phyloP scores from a whole-genome alignment of 2,888 invertebrate genomes.

The Nudaria mundana region DNA sequence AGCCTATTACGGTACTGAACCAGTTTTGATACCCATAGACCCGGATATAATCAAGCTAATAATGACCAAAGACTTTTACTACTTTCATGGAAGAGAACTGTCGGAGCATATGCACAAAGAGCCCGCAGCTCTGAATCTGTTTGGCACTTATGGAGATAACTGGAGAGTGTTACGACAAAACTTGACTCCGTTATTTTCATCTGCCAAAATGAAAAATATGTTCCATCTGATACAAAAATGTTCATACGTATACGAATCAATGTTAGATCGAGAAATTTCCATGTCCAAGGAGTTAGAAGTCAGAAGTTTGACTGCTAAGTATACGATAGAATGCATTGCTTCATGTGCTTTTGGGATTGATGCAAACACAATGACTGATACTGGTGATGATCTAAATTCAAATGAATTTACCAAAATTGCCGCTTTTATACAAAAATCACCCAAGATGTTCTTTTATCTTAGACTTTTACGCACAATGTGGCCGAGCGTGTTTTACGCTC shows the following conservation, averaged over 20 bases:
- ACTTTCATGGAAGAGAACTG: slow-evolving; percentile 39
- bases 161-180: slow-evolving; percentile 33
- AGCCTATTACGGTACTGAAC: slow-evolving; percentile 42
- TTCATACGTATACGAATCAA: slow-evolving; percentile 14
- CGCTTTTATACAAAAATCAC: slow-evolving; percentile 23
- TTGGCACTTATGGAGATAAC: slow-evolving; percentile 20
- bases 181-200: slow-evolving; percentile 31
- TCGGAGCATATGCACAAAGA: slow-evolving; percentile 30
- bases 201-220: slow-evolving; percentile 34
- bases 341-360: slow-evolving; percentile 43
- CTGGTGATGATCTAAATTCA: slow-evolving; percentile 22
- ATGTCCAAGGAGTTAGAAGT: slow-evolving; percentile 15
- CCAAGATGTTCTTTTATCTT: slow-evolving; percentile 19
- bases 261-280: slow-evolving; percentile 15
- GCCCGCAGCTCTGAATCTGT: slow-evolving; percentile 17
- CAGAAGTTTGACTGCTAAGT: slow-evolving; percentile 11
- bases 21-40: slow-evolving; percentile 40
- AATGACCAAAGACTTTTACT: slow-evolving; percentile 43
- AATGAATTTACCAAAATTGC: slow-evolving; percentile 41
- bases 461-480: slow-evolving; percentile 32
- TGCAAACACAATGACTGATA: slow-evolving; percentile 35
- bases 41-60: slow-evolving; percentile 44
- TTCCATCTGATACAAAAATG: slow-evolving; percentile 30
- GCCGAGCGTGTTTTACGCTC: slow-evolving; percentile 40
- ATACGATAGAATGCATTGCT: slow-evolving; percentile 23